phyloP scores from a whole-genome alignment of 2,888 invertebrate species.

The Cephus pygmeus region DNA sequence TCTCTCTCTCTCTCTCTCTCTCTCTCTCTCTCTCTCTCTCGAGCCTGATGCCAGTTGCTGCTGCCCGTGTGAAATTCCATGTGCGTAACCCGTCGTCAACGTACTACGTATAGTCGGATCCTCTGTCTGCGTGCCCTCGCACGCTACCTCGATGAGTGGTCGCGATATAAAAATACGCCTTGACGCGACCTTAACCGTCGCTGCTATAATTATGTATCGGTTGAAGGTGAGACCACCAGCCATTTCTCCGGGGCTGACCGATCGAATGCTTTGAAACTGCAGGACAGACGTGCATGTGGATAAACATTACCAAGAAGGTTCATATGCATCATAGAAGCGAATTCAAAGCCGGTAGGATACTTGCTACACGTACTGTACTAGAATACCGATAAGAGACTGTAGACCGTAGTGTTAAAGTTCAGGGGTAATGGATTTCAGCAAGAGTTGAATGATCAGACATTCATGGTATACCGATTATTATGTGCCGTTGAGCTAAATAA shows the following conservation, averaged over 20 bases:
- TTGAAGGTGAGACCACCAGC: slow-evolving; percentile 4
- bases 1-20: no score
- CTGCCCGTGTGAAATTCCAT: not conserved
- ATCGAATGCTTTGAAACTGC: not conserved
- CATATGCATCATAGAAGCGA: not conserved
- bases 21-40: no score
- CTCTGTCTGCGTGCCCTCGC: not conserved
- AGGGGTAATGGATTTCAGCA: not conserved
- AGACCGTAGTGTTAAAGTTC: not conserved
- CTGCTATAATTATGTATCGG: slow-evolving; percentile 6
- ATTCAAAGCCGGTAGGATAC: not conserved
- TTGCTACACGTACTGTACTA: not conserved
- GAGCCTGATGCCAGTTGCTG: not conserved
- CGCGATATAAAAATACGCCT: slow-evolving; percentile 1
- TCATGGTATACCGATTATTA: not conserved
- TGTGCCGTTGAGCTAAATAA: not conserved
- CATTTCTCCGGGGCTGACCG: not conserved
- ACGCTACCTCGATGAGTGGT: slow-evolving; percentile 1
- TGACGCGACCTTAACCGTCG: slow-evolving; percentile 6
- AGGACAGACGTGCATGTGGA: not conserved
- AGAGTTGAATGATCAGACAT: not conserved
- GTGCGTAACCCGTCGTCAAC: slow-evolving; percentile 4
- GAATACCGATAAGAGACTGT: not conserved
- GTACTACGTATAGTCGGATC: not conserved
- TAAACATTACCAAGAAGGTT: not conserved